phyloP scores from a whole-genome alignment of 2,797 vertebrate genomes.

The Coracias cyanogaster region DNA sequence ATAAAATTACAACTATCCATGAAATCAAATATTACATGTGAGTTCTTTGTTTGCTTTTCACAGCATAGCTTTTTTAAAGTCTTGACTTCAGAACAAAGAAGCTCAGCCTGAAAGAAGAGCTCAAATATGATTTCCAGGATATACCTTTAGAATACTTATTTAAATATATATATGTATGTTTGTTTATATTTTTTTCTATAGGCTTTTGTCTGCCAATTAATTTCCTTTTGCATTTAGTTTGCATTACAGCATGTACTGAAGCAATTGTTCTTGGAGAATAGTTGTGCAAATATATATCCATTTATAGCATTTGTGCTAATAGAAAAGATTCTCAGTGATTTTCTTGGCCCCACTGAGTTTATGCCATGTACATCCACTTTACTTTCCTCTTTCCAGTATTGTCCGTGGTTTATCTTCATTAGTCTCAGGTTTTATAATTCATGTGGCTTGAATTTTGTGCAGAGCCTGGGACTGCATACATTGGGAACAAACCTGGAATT shows the following conservation, averaged over 20 bases:
- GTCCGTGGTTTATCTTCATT: neutral
- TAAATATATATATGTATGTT: neutral
- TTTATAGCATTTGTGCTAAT: neutral
- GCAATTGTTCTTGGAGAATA: neutral
- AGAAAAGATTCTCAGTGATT: neutral
- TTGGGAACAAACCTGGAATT: neutral
- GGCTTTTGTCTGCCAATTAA: neutral
- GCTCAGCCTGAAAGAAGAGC: neutral
- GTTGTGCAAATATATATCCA: neutral
- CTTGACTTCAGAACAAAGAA: slow-evolving; percentile 1
- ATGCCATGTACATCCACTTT: neutral
- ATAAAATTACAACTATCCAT: neutral
- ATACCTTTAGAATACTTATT: neutral
- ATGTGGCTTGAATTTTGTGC: slow-evolving; percentile 21
- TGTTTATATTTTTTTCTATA: neutral
- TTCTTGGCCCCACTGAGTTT: neutral
- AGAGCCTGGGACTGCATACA: neutral
- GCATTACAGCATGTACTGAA: neutral
- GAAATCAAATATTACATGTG: neutral
- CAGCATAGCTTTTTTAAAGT: neutral
- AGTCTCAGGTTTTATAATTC: neutral
- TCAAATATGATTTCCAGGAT: neutral
- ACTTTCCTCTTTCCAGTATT: neutral
- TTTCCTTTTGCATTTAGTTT: slow-evolving; percentile 22
- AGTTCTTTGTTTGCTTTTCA: slow-evolving; percentile 10